phyloP scores from a whole-genome alignment of 2,888 invertebrate genomes.

The Ichneumoninae sp. region DNA sequence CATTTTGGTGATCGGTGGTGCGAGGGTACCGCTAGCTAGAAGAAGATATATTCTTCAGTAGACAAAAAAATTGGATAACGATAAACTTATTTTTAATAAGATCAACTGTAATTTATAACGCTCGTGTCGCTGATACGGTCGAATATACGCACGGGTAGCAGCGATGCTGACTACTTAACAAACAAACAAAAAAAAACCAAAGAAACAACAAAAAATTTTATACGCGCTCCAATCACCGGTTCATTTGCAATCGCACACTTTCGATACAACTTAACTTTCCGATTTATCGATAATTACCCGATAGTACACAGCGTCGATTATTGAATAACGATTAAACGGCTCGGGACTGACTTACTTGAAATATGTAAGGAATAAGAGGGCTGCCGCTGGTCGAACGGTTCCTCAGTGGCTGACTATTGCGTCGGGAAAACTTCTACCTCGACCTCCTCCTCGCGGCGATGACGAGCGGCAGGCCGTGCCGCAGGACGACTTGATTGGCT shows the following conservation, averaged over 20 bases:
- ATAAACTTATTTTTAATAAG: background rate
- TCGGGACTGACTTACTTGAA: conserved; percentile 63
- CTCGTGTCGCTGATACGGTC: background rate
- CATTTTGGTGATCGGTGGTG: conserved; percentile 64
- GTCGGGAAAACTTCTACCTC: conserved; percentile 66
- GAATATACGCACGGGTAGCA: background rate
- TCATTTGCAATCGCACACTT: background rate
- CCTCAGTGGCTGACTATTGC: conserved; percentile 68
- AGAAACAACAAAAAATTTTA: background rate
- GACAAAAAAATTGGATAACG: conserved; percentile 4
- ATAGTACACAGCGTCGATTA: background rate
- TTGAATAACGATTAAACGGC: conserved; percentile 18
- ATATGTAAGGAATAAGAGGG: conserved; percentile 64
- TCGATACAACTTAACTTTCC: background rate
- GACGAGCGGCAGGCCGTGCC: conserved; percentile 56
- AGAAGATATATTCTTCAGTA: conserved; percentile 26
- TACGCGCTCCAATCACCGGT: background rate
- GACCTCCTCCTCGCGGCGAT: conserved; percentile 62
- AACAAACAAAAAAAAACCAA: background rate
- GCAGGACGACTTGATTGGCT: conserved; percentile 71
- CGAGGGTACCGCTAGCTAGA: conserved; percentile 59
- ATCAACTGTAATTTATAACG: background rate
- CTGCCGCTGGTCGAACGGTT: conserved; percentile 67
- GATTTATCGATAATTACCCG: conserved; percentile 1
- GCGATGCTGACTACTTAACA: background rate